These are phyloP conservation scores for Sphaerodactylus townsendi DNA, from an alignment of 2,113 vertebrate species.

Conservation along the genomic window DNA sequence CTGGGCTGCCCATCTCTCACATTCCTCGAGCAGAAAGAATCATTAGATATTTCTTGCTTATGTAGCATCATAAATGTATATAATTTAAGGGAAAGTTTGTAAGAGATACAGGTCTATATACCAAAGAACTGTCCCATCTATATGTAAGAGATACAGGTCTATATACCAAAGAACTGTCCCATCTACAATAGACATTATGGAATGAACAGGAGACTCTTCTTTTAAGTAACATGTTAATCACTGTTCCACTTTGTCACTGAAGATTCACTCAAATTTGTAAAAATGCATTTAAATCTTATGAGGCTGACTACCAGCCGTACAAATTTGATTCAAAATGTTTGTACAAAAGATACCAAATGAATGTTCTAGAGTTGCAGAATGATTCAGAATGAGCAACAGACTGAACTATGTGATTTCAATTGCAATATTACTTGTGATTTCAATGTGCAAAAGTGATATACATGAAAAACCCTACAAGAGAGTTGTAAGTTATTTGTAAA, in stretches of 20 bases:
- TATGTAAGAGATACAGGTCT: not conserved
- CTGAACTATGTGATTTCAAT: not conserved
- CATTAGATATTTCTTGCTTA: not conserved
- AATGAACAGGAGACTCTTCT: too few relatives aligned
- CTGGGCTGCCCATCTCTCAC: too few relatives aligned
- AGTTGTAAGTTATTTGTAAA: too few relatives aligned
- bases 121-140: not conserved
- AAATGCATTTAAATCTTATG: too few relatives aligned
- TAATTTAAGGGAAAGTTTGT: not conserved
- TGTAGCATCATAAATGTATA: not conserved
- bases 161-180: not conserved
- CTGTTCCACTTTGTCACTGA: too few relatives aligned
- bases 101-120: not conserved
- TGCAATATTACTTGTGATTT: not conserved
- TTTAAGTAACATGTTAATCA: too few relatives aligned
- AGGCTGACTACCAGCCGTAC: too few relatives aligned
- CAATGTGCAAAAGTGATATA: too few relatives aligned
- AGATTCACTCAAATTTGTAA: too few relatives aligned
- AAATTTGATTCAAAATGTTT: not conserved
- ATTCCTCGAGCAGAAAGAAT: too few relatives aligned
- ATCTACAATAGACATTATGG: too few relatives aligned
- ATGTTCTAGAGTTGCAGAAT: not conserved
- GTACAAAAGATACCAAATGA: not conserved
- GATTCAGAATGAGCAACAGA: not conserved
- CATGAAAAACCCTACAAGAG: too few relatives aligned